phyloP scores from a whole-genome alignment of 2,888 invertebrate species.

The Flexamia atlantica region DNA sequence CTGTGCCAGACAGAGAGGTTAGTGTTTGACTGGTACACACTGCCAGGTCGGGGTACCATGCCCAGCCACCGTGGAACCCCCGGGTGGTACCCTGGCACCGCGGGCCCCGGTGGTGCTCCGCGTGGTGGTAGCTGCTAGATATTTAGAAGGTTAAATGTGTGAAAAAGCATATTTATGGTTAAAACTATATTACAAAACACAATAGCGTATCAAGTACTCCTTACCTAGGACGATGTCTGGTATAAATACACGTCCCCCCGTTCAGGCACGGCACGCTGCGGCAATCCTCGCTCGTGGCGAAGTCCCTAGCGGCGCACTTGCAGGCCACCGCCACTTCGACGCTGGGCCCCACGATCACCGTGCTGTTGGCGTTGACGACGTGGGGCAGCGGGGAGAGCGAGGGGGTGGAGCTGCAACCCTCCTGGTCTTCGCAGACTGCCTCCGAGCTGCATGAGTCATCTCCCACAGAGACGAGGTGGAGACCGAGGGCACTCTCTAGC shows the following conservation, averaged over 20 bases:
- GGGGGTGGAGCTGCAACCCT: slow-evolving; percentile 95
- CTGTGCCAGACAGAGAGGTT: too few species aligned
- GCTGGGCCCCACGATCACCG: slow-evolving; percentile 96
- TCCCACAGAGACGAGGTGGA: slow-evolving; percentile 97
- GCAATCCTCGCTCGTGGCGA: slow-evolving; percentile 93
- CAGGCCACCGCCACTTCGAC: slow-evolving; percentile 95
- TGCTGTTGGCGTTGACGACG: slow-evolving; percentile 98
- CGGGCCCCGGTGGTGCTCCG: too few species aligned
- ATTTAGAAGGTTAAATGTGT: too few species aligned
- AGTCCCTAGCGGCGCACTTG: slow-evolving; percentile 95
- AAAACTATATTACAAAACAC: too few species aligned
- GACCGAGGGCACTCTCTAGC: slow-evolving; percentile 95
- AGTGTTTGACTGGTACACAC: too few species aligned
- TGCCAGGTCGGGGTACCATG: too few species aligned
- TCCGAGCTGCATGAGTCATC: slow-evolving; percentile 97
- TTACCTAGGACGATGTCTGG: slow-evolving; percentile 21
- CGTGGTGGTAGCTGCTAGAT: too few species aligned
- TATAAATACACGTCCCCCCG: slow-evolving; percentile 95
- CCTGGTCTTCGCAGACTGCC: slow-evolving; percentile 92
- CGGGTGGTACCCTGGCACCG: too few species aligned
- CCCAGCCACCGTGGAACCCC: too few species aligned
- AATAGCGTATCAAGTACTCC: too few species aligned
- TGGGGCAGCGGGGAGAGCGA: slow-evolving; percentile 93
- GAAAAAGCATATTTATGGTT: too few species aligned
- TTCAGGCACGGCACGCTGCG: slow-evolving; percentile 94